These are phyloP conservation scores for Caiman crocodilus DNA, from an alignment of 2,797 vertebrate species.

Conservation along the genomic window DNA sequence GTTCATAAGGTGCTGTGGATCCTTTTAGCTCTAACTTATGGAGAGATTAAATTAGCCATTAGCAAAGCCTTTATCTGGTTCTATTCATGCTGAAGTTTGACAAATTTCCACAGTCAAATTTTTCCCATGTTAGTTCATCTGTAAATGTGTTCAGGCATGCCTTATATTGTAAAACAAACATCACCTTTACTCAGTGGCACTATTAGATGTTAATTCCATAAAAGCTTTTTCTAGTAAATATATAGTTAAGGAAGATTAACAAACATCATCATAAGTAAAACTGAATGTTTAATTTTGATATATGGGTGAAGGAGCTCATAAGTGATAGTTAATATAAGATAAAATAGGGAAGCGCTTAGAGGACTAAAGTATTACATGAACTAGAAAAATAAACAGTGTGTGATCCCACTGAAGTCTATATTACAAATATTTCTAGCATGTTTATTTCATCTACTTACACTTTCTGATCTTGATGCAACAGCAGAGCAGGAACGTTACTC, in stretches of 20 bases:
- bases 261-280: not conserved
- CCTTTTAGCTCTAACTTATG: too few species aligned
- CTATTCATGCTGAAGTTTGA: too few species aligned
- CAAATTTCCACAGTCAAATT: too few species aligned
- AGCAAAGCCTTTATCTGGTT: too few species aligned
- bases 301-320: not conserved
- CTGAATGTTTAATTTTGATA: not conserved
- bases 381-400: not conserved
- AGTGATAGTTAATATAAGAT: not conserved
- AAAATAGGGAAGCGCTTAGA: not conserved
- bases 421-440: not conserved
- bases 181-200: fast-evolving
- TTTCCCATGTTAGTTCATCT: not conserved
- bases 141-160: not conserved
- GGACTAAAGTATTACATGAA: not conserved
- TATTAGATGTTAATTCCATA: not conserved
- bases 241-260: not conserved
- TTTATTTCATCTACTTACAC: slow-evolving; percentile 82
- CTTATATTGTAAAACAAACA: not conserved
- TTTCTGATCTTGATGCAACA: slow-evolving; percentile 86
- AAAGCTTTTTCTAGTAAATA: not conserved
- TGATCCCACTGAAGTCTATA: not conserved
- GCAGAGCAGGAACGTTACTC: slow-evolving; percentile 86
- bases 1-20: too few species aligned
- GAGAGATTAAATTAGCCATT: too few species aligned